Conservation (phyloP, 2,888 invertebrate species). For the Luperina nickerlii region DNA sequence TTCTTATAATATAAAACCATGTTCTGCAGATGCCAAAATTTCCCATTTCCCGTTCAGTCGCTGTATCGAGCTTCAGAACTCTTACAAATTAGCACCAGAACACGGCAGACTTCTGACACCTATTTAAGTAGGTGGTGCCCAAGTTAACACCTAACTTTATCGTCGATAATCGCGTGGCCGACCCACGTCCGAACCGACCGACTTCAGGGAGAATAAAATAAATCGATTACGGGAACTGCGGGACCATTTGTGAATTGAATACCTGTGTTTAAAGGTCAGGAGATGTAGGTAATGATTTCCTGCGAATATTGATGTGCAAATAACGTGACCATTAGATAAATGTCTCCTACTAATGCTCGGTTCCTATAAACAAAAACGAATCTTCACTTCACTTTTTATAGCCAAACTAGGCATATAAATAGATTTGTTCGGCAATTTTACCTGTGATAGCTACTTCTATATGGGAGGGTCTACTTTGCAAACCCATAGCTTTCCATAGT, state of each 20-base stretch:
- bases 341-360: no score
- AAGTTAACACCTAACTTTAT: conserved; percentile 26
- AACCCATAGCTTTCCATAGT: no score
- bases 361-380: no score
- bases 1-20: not conserved
- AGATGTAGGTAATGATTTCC: not conserved
- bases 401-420: no score
- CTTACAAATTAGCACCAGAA: not conserved
- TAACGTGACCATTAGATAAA: not conserved
- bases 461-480: no score
- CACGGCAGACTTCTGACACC: conserved; percentile 10
- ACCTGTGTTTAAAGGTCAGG: not conserved
- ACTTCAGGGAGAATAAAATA: conserved; percentile 27
- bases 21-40: not conserved
- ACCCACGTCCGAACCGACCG: conserved; percentile 8
- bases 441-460: no score
- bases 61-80: not conserved
- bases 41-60: no score
- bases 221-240: conserved; percentile 3
- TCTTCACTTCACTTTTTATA: no score
- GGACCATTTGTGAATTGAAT: conserved; percentile 5
- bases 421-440: no score
- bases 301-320: not conserved
- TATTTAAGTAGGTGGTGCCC: conserved; percentile 25
- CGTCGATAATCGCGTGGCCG: conserved; percentile 34